Percentiles rank a stretch among this genome's conserved stretches.
Conservation (phyloP, 1,140 invertebrate genomes). For the Mycetomoellerius zeteki region DNA sequence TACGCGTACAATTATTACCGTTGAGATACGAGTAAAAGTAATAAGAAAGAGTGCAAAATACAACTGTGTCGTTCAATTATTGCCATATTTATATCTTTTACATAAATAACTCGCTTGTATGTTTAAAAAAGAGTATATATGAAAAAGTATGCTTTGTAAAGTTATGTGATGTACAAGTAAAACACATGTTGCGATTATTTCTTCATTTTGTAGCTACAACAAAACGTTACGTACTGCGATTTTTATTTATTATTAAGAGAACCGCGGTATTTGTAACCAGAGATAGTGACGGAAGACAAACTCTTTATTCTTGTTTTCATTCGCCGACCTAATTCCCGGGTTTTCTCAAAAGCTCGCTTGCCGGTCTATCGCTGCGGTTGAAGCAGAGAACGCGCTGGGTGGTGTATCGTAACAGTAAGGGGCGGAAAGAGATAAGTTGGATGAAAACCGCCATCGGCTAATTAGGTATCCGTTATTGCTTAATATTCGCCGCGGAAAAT, state of each 20-base stretch:
- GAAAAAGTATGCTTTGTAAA: not conserved
- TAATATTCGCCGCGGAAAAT: constrained; percentile 33
- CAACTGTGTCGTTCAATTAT: not conserved
- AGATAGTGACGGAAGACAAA: constrained; percentile 31
- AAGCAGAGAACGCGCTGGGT: not conserved
- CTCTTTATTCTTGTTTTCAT: constrained; percentile 52
- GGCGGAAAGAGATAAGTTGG: constrained; percentile 40
- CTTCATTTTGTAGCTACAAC: constrained; percentile 1
- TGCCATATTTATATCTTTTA: not conserved
- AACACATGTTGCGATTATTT: not conserved
- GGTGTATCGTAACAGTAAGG: constrained; percentile 32
- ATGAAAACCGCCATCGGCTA: constrained; percentile 17
- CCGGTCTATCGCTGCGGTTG: constrained; percentile 21
- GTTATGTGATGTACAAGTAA: not conserved
- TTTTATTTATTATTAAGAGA: constrained; percentile 33
- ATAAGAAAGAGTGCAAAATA: not conserved
- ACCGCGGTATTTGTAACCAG: not conserved
- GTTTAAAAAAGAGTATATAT: not conserved
- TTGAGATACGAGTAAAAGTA: not conserved
- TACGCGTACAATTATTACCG: not conserved
- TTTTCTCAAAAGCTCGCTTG: constrained; percentile 30
- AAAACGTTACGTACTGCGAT: constrained; percentile 17
- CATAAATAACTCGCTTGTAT: not conserved
- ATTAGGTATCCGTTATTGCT: constrained; percentile 57
- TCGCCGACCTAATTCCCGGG: constrained; percentile 31